These are phyloP conservation scores for Solen grandis DNA, from an alignment of 1,140 invertebrate species.

Conservation along the genomic window DNA sequence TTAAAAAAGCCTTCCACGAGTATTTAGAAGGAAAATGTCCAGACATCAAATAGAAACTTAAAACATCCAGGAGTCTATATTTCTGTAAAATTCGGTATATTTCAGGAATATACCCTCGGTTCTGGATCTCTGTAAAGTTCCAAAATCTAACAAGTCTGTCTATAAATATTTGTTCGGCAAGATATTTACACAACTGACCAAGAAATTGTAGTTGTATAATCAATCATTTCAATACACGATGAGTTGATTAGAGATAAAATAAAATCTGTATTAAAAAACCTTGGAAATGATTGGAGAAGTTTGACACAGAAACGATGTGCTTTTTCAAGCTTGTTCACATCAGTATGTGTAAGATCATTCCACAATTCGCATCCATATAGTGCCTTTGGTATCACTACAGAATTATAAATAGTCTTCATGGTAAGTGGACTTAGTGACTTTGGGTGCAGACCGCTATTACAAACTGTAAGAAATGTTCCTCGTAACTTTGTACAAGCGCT, in stretches of 20 bases:
- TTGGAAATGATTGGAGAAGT: not conserved
- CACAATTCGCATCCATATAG: constrained; percentile 27
- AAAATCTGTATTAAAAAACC: not conserved
- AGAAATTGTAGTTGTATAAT: constrained; percentile 1
- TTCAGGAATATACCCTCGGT: too few relatives aligned
- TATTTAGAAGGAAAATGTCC: too few relatives aligned
- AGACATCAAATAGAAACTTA: too few relatives aligned
- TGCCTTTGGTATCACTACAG: constrained; percentile 2
- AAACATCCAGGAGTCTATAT: too few relatives aligned
- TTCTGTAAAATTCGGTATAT: too few relatives aligned
- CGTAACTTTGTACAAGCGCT: constrained; percentile 1
- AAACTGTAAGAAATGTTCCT: constrained; percentile 12
- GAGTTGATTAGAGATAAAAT: not conserved
- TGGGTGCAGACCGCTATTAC: not conserved
- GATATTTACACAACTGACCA: constrained; percentile 14
- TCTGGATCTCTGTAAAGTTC: too few relatives aligned
- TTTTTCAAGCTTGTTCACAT: not conserved
- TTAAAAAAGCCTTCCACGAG: too few relatives aligned
- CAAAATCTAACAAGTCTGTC: constrained; percentile 3
- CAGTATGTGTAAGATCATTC: not conserved
- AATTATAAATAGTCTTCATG: not conserved
- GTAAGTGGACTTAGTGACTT: not conserved
- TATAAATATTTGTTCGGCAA: constrained; percentile 2
- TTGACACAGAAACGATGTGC: constrained; percentile 9
- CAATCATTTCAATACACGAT: constrained; percentile 1